Evolutionary conservation across 1,140 invertebrate species (phyloP), one percentile per base, ranked within the genome.

Genomic region (Papilio glaucus): DNA sequence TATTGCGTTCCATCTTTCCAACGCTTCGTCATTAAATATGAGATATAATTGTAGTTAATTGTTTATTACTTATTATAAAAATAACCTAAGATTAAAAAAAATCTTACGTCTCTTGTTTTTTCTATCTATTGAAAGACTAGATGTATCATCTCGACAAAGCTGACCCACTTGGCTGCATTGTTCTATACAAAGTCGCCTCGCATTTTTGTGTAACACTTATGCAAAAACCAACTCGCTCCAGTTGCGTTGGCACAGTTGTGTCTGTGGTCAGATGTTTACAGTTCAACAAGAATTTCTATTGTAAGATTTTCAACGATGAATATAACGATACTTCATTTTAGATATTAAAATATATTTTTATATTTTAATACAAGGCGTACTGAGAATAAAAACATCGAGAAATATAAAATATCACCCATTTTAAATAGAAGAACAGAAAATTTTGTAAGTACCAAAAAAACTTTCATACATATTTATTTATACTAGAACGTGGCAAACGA

Each of bases 221-320:
- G 74, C 75, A 79, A 84, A 86, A 83, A 88, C 80, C 85, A 85
- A 87, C 80, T 80, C 77, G 80, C 73, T 79, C 80, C 42, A 79
- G 72, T 81, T 88, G 63, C 33, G 49, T 41, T 67, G 69, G 63
- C 61, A 68, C 74, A 72, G 65, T 77, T 77, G 61, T 63, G 15
- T 65, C 15, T 39, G 37, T 65, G 60, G 60, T 62, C 60, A 62
- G 60, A 62, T 62, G 60, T 62, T 62, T 62, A 37, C 60, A 33
- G 1, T 18, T 33, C n/a, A 33, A 62, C 39, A 65, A 65, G 37
- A 65, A 65, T 21, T 65, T 41, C 62, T 65, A 39, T 65, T 41
- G 29, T 65, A 39, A 65, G 33, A 65, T 38, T 12, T 65, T 39
- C 37, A 38, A 18, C 37, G 33, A 63, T 18, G 45, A 53, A 53